phyloP scores from a whole-genome alignment of 1,140 invertebrate species.

The Vanessa tameamea region DNA sequence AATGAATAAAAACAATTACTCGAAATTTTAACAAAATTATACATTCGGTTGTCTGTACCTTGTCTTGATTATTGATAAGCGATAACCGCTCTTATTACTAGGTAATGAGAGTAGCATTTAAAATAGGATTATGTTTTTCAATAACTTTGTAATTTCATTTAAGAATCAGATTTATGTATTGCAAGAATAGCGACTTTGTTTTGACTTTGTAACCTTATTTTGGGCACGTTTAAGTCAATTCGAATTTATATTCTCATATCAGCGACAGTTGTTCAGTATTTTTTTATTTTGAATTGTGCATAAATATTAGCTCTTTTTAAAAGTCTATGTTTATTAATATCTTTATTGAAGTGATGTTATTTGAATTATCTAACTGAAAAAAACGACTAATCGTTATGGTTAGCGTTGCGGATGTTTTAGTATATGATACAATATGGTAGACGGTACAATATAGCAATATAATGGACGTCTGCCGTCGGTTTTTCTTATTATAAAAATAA shows the following conservation, averaged over 20 bases:
- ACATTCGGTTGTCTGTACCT: constrained; percentile 14
- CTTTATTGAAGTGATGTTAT: too few relatives aligned
- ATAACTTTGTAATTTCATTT: background rate
- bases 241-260: background rate
- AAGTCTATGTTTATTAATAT: too few relatives aligned
- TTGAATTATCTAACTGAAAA: too few relatives aligned
- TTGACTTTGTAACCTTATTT: background rate
- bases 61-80: background rate
- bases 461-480: too few relatives aligned
- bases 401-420: too few relatives aligned
- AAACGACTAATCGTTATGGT: too few relatives aligned
- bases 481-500: too few relatives aligned
- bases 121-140: background rate
- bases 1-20: constrained; percentile 75
- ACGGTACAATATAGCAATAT: too few relatives aligned
- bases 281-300: too few relatives aligned
- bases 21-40: constrained; percentile 6
- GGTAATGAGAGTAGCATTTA: background rate
- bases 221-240: background rate
- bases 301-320: too few relatives aligned
- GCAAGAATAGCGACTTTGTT: background rate
- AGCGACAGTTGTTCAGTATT: too few relatives aligned
- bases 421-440: too few relatives aligned
- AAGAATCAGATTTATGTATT: background rate
- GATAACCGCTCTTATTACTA: background rate